phyloP scores from a whole-genome alignment of 1,140 invertebrate species.

The Pissodes strobi region DNA sequence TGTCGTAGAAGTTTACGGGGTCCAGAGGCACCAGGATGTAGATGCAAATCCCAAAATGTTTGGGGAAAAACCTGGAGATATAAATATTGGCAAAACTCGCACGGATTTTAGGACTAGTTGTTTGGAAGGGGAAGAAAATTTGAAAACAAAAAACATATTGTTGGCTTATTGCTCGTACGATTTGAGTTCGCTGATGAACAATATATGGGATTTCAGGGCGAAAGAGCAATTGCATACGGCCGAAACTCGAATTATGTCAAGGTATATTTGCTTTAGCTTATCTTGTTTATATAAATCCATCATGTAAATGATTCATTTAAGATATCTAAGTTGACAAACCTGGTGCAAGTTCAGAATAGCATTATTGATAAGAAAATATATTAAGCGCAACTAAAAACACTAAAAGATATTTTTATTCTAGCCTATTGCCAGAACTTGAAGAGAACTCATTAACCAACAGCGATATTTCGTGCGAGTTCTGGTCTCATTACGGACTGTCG shows the following conservation, averaged over 20 bases:
- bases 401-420: too few species aligned
- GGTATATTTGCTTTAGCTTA: background rate
- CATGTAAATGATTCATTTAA: too few species aligned
- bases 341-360: too few species aligned
- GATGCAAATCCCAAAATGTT: constrained; percentile 27
- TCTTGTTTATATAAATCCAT: background rate
- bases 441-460: too few species aligned
- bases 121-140: constrained; percentile 2
- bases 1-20: constrained; percentile 33
- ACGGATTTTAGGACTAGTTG: background rate
- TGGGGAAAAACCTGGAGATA: constrained; percentile 32
- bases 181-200: constrained; percentile 37
- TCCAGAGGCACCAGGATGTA: constrained; percentile 1
- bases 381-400: too few species aligned
- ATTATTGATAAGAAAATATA: too few species aligned
- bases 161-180: constrained; percentile 37
- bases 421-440: too few species aligned
- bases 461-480: background rate
- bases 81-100: constrained; percentile 25
- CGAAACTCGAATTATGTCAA: background rate
- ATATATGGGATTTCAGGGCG: constrained; percentile 36
- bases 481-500: background rate
- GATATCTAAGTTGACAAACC: too few species aligned
- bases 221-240: constrained; percentile 27
- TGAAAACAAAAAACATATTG: background rate